These are phyloP conservation scores for Takifugu bimaculatus DNA, from an alignment of 2,113 vertebrate genomes.

Conservation along the genomic window DNA sequence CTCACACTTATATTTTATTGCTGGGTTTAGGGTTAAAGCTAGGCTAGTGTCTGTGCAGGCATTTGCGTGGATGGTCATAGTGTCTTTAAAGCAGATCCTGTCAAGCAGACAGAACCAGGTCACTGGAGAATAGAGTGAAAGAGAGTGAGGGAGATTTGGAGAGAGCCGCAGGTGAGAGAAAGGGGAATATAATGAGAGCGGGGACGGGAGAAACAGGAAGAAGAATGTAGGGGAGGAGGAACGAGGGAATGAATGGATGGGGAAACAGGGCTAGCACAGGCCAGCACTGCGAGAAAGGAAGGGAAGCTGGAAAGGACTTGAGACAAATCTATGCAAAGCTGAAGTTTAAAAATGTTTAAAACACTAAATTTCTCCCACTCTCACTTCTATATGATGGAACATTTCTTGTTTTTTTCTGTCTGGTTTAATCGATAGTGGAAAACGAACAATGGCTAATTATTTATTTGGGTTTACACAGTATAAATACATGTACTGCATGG, in stretches of 20 bases:
- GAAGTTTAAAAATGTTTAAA: too few species aligned
- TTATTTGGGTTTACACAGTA: not conserved
- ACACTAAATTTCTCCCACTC: too few species aligned
- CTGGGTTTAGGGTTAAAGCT: conserved; percentile 7
- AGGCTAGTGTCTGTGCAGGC: conserved; percentile 17
- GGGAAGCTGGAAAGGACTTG: conserved; percentile 7
- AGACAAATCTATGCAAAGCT: not conserved
- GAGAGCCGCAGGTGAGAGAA: conserved; percentile 35
- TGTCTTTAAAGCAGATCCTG: conserved; percentile 63
- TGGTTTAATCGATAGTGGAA: too few species aligned
- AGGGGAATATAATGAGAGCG: conserved; percentile 40
- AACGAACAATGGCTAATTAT: not conserved
- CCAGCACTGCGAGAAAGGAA: not conserved
- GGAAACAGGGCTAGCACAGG: conserved; percentile 24
- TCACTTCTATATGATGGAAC: too few species aligned
- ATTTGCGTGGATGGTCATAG: conserved; percentile 44
- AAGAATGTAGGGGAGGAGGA: conserved; percentile 22
- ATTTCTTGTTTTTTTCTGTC: too few species aligned
- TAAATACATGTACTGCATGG: not conserved
- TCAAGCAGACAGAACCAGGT: conserved; percentile 72
- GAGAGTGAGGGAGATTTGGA: conserved; percentile 14
- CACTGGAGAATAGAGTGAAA: conserved; percentile 62
- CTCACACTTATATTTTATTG: conserved; percentile 23
- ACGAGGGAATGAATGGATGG: conserved; percentile 12
- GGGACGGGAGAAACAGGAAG: not conserved